Evolutionary conservation across 2,113 vertebrate species (phyloP).

Genomic region (Triplophysa tibetana): DNA sequence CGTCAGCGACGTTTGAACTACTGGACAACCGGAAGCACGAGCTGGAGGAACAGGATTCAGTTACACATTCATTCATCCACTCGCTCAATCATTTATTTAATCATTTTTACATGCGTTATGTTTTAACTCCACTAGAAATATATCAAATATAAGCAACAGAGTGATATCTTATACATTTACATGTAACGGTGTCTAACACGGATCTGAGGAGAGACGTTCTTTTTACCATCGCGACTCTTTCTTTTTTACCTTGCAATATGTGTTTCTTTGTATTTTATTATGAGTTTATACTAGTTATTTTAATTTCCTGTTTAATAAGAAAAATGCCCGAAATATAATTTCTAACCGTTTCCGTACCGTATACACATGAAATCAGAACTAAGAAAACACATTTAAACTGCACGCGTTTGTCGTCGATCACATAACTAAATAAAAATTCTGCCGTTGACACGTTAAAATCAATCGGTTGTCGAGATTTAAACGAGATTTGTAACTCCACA

Average conservation of each 20-base stretch:
- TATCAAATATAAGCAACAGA: background rate
- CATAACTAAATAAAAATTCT: background rate
- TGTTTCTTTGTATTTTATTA: too few species aligned
- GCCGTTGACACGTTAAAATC: background rate
- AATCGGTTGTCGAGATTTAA: background rate
- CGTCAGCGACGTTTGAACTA: background rate
- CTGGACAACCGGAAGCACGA: background rate
- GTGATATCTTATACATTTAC: background rate
- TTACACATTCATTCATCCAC: background rate
- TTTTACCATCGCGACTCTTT: background rate
- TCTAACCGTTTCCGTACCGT: background rate
- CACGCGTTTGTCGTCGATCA: background rate
- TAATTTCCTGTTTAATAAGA: background rate
- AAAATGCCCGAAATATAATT: background rate
- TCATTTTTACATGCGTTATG: background rate
- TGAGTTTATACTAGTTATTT: background rate
- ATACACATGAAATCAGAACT: background rate
- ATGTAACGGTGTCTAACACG: background rate
- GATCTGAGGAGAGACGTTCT: background rate
- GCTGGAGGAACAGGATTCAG: background rate
- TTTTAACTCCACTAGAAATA: background rate
- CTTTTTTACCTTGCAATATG: too few species aligned
- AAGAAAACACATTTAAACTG: background rate
- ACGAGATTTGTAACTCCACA: conserved; percentile 30
- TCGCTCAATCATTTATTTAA: too few species aligned